phyloP scores from a whole-genome alignment of 2,113 vertebrate species.

The human region DNA sequence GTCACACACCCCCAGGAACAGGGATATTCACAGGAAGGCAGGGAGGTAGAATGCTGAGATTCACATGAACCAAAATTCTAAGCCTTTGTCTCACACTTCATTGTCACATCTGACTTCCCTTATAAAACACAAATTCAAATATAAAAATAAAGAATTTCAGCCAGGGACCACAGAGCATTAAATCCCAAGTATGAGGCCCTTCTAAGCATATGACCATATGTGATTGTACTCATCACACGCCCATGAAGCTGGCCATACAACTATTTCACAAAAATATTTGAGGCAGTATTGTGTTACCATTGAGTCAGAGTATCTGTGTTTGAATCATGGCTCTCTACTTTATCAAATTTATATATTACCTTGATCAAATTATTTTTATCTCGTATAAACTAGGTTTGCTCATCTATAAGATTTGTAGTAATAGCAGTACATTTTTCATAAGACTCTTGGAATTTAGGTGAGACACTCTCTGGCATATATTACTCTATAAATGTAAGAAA shows the following conservation, averaged over 20 bases:
- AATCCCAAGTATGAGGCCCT: background rate
- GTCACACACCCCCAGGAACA: background rate
- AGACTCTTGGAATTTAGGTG: background rate
- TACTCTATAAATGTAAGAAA: background rate
- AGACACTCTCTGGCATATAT: background rate
- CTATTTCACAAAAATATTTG: background rate
- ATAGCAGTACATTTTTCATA: background rate
- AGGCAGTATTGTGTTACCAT: background rate
- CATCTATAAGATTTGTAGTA: background rate
- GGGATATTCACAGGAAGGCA: background rate
- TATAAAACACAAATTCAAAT: constrained; percentile 2
- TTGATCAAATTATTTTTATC: background rate
- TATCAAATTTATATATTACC: background rate
- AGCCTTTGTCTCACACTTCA: background rate
- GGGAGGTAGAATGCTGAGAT: background rate
- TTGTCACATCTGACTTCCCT: background rate
- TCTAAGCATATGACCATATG: background rate
- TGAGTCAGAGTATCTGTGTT: background rate
- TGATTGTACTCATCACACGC: background rate
- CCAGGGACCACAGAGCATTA: background rate
- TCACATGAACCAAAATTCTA: background rate
- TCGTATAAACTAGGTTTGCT: background rate
- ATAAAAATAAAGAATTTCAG: background rate
- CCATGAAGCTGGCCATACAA: background rate
- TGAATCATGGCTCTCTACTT: background rate